Evolutionary conservation across 1,140 invertebrate genomes (phyloP).

Genomic region (Antheraea pernyi): DNA sequence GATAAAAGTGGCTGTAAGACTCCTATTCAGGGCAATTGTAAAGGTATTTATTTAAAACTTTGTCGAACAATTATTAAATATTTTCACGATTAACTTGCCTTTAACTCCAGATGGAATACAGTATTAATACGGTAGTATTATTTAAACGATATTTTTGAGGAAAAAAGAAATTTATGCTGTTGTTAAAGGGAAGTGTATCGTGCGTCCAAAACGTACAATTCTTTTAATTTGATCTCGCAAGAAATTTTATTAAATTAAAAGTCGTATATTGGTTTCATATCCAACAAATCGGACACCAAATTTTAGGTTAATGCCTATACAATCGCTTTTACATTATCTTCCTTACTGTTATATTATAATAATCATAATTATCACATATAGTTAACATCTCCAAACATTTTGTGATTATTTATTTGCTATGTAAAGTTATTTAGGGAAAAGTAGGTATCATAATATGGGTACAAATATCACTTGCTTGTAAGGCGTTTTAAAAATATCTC

Average conservation of each 20-base stretch:
- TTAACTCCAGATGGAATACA: neutral
- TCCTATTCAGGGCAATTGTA: slow-evolving; percentile 26
- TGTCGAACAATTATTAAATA: neutral
- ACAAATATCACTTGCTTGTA: slow-evolving; percentile 47
- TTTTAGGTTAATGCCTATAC: neutral
- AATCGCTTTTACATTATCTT: slow-evolving; percentile 24
- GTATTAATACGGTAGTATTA: neutral
- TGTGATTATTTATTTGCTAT: slow-evolving; percentile 34
- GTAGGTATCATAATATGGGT: slow-evolving; percentile 60
- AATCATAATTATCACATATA: slow-evolving; percentile 20
- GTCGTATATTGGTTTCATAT: neutral
- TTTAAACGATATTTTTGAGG: too few relatives aligned
- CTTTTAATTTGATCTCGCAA: too few relatives aligned
- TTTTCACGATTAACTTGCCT: neutral
- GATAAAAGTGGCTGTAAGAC: slow-evolving; percentile 76
- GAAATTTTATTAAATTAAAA: neutral
- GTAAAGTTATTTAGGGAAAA: slow-evolving; percentile 37
- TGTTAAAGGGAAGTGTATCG: too few relatives aligned
- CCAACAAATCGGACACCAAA: neutral
- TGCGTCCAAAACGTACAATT: too few relatives aligned
- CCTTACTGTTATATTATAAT: slow-evolving; percentile 24
- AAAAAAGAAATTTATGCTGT: too few relatives aligned
- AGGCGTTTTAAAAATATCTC: slow-evolving; percentile 48
- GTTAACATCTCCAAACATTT: slow-evolving; percentile 17
- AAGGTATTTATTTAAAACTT: slow-evolving; percentile 4